A percentile compares a stretch with the other conserved stretches of the same genome.
Conservation (phyloP, 23 tunicate species). For the Halocynthia roretzi region DNA sequence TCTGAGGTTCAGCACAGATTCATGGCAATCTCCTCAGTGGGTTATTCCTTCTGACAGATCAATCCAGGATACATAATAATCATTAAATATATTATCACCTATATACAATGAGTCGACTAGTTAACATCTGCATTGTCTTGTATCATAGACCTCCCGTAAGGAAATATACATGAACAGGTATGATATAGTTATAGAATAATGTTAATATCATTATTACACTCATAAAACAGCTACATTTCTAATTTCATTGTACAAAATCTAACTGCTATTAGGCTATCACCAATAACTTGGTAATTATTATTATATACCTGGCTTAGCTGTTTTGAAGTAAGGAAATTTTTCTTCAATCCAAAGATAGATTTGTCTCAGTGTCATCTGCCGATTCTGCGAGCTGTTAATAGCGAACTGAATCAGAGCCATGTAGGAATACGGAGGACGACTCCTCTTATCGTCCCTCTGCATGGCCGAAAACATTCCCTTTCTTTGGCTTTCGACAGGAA, state of each 20-base stretch:
- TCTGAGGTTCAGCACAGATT: no score
- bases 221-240: not conserved
- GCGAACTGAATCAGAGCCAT: slow-evolving; percentile 92
- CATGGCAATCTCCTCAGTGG: not conserved
- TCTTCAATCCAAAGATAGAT: slow-evolving; percentile 91
- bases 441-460: slow-evolving; percentile 18
- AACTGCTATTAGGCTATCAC: not conserved
- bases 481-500: slow-evolving; percentile 48
- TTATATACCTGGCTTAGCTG: slow-evolving; percentile 69
- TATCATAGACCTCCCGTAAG: no score
- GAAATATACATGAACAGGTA: not conserved
- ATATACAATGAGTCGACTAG: no score
- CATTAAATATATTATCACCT: no score
- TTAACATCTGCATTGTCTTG: no score
- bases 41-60: no score
- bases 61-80: no score
- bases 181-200: not conserved
- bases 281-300: not conserved
- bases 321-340: slow-evolving; percentile 72
- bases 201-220: not conserved
- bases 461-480: not conserved
- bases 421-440: slow-evolving; percentile 87
- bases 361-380: slow-evolving; percentile 76
- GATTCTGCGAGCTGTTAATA: slow-evolving; percentile 62
- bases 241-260: not conserved